A percentile compares a stretch with the other conserved stretches of the same genome.
Conservation (phyloP, 2,113 vertebrate genomes). For the Amphiprion percula region DNA sequence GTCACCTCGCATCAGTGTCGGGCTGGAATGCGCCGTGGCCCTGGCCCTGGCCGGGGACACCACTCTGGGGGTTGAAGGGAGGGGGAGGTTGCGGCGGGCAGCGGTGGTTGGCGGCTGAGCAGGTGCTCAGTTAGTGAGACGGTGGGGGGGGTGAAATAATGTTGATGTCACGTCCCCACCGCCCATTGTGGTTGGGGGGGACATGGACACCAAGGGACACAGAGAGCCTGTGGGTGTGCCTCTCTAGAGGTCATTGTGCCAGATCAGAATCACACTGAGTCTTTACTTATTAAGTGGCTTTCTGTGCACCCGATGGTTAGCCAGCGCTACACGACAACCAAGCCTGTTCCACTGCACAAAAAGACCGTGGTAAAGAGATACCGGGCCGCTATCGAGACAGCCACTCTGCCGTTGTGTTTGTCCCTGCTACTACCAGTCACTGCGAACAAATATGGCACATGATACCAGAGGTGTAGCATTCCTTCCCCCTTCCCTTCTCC, state of each 20-base stretch:
- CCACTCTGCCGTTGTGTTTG: conserved; percentile 61
- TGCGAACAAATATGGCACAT: conserved; percentile 74
- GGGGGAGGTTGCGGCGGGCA: not conserved
- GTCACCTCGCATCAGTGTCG: conserved; percentile 85
- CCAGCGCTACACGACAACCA: conserved; percentile 60
- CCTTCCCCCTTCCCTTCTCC: conserved; percentile 61
- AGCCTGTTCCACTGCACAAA: conserved; percentile 62
- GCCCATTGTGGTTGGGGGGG: conserved; percentile 65
- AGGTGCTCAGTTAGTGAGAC: conserved; percentile 68
- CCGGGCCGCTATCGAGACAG: conserved; percentile 60
- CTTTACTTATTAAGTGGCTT: conserved; percentile 79
- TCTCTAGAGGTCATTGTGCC: conserved; percentile 77
- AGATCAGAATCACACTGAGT: conserved; percentile 73
- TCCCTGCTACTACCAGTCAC: conserved; percentile 53
- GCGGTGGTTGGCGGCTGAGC: conserved; percentile 52
- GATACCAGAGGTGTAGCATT: conserved; percentile 78
- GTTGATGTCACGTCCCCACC: conserved; percentile 73
- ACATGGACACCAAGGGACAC: conserved; percentile 72
- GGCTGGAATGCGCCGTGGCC: conserved; percentile 78
- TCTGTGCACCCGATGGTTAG: conserved; percentile 58
- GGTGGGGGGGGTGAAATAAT: conserved; percentile 50
- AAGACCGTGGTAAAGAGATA: conserved; percentile 73
- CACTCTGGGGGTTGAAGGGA: conserved; percentile 64
- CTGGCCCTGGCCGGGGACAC: conserved; percentile 62
- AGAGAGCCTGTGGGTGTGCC: conserved; percentile 67